Percentiles rank a stretch among this genome's conserved stretches.
Conservation (phyloP, 2,797 vertebrate genomes). For the Danio albolineatus region DNA sequence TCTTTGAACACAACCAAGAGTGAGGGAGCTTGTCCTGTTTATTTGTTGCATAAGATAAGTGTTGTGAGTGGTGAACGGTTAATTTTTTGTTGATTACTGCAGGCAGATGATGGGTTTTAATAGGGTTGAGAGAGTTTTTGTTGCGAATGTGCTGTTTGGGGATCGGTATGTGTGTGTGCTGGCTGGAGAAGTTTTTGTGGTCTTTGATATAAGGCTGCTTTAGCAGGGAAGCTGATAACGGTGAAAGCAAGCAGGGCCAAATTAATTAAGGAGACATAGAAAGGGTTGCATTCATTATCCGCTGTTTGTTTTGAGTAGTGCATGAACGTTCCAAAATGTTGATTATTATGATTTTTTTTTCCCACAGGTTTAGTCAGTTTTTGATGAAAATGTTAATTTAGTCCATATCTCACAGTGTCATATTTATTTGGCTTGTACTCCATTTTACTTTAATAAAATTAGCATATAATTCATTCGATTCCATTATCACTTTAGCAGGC, state of each 20-base stretch:
- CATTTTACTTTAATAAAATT: too few species aligned
- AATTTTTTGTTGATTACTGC: background rate
- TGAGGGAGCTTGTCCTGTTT: slow-evolving; percentile 10
- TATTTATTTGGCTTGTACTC: too few species aligned
- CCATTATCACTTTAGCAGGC: too few species aligned
- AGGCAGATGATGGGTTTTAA: slow-evolving; percentile 28
- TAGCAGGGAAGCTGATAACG: background rate
- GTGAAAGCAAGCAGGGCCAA: background rate
- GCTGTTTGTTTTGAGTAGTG: background rate
- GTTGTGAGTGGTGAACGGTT: background rate
- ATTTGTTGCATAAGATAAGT: slow-evolving; percentile 12
- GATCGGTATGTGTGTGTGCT: background rate
- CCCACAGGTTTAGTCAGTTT: too few species aligned
- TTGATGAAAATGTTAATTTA: too few species aligned
- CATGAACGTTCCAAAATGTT: background rate
- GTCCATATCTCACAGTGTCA: too few species aligned
- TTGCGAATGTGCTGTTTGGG: slow-evolving; percentile 6
- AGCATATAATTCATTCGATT: too few species aligned
- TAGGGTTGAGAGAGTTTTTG: background rate
- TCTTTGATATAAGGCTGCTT: background rate
- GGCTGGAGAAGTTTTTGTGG: background rate
- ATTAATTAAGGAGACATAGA: background rate
- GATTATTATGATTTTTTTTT: too few species aligned
- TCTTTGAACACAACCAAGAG: slow-evolving; percentile 26
- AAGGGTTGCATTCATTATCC: slow-evolving; percentile 3